Evolutionary conservation across 2,797 vertebrate genomes (phyloP).

Genomic region (Podarcis lilfordi): DNA sequence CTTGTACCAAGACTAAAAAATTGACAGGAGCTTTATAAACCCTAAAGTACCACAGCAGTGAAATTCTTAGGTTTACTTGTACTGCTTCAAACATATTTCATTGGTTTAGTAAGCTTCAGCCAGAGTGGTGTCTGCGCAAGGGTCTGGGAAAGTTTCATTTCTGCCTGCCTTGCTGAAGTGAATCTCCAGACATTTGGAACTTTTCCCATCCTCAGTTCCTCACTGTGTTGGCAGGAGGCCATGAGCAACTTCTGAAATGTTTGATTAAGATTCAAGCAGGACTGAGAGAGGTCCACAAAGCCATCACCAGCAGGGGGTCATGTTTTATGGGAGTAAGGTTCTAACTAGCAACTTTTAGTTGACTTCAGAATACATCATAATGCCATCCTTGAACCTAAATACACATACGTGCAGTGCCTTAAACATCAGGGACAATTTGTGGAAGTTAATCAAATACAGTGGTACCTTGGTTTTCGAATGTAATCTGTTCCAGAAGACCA

Average conservation of each 20-base stretch:
- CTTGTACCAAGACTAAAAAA: not conserved
- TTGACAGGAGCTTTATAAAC: too few relatives aligned
- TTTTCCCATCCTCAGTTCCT: constrained; percentile 44
- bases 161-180: constrained; percentile 43
- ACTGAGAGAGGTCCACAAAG: not conserved
- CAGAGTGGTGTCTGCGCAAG: constrained; percentile 33
- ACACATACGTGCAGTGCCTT: not conserved
- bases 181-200: constrained; percentile 44
- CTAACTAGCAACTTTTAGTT: not conserved
- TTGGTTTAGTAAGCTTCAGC: constrained; percentile 11
- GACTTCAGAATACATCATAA: not conserved
- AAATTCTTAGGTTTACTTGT: not conserved
- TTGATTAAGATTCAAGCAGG: constrained; percentile 60
- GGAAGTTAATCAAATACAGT: not conserved
- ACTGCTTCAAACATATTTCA: not conserved
- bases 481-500: too few relatives aligned
- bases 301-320: not conserved
- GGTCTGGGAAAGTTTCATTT: constrained; percentile 33
- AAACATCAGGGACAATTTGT: not conserved
- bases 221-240: constrained; percentile 52
- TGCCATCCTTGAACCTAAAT: not conserved
- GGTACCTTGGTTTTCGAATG: too few relatives aligned
- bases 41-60: not conserved
- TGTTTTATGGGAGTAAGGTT: not conserved
- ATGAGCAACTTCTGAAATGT: constrained; percentile 49